Evolutionary conservation across 2,797 vertebrate genomes (phyloP).

Genomic region (Coregonus ussuriensis): DNA sequence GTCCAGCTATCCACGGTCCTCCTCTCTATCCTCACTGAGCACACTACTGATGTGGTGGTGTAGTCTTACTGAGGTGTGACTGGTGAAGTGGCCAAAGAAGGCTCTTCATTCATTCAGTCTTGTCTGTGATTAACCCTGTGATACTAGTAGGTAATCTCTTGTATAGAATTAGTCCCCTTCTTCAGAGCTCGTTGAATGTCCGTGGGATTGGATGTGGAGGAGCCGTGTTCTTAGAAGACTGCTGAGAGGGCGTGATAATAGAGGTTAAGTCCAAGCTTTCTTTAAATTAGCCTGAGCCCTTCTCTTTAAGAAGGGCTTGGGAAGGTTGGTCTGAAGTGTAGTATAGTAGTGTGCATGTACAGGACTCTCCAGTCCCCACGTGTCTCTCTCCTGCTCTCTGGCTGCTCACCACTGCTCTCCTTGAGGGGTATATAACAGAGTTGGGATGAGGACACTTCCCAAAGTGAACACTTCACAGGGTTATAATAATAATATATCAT

Average conservation of each 20-base stretch:
- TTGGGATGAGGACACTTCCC: conserved; percentile 1
- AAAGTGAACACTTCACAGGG: conserved; percentile 29
- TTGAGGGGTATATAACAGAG: conserved; percentile 27
- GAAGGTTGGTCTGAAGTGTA: not conserved
- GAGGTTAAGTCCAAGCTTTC: conserved; percentile 43
- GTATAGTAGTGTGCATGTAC: not conserved
- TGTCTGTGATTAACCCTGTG: not conserved
- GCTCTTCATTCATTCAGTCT: not conserved
- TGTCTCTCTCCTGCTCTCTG: not conserved
- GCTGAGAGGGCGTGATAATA: conserved; percentile 50
- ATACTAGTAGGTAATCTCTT: conserved; percentile 11
- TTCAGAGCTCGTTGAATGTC: conserved; percentile 8
- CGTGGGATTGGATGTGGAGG: conserved; percentile 18
- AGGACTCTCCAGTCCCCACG: not conserved
- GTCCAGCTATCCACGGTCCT: not conserved
- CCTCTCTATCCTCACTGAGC: not conserved
- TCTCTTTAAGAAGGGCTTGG: conserved; percentile 57
- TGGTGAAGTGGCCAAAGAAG: not conserved
- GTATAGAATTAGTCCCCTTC: conserved; percentile 8
- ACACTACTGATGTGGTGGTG: not conserved
- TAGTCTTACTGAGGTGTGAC: not conserved
- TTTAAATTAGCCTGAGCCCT: conserved; percentile 33
- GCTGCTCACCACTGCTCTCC: conserved; percentile 6
- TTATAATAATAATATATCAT: not conserved
- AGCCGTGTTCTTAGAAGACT: not conserved